Evolutionary conservation across 2,888 invertebrate genomes (phyloP), one percentile per base, ranked within the genome.

Genomic region (Euplagia quadripunctaria): DNA sequence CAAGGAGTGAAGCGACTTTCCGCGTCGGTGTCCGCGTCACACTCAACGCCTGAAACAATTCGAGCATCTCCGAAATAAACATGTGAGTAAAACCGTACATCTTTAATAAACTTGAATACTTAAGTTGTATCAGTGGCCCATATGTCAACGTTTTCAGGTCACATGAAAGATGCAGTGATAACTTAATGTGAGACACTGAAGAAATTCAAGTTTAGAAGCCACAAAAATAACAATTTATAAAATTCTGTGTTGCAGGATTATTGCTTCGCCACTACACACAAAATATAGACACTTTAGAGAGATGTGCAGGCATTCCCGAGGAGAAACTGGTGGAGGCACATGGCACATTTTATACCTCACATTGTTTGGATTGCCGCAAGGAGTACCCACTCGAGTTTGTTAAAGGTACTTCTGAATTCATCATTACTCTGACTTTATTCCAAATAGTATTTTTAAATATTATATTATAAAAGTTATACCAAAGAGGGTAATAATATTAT

Each of bases 261-360:
- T 90, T 98, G 0, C 91, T 97, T 12, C 96, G 98, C 20, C 98
- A 98, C 90, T 98, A 98, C 86, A 98, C 98, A 0, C 98, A 99
- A 96, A 99, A 99, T 91, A 99, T 99, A 82, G 99, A 99, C 91
- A 98, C 98, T 0, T 91, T 99, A 78, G 99, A 99, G 92, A 96
- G 98, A 80, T 96, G 98, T 5, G 98, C 99, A 12, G 98, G 98
- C 4, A 94, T 99, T 72, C 97, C 98, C 0, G 97, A 96, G 4
- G 98, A 98, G 0, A 98, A 98, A 89, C 93, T 99, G 46, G 98
- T 99, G 0, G 99, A 99, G 91, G 99, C 99, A 4, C 99, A 99
- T 89, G 99, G 99, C 0, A 98, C 99, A 0, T 99, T 99, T 90
- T 97, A 97, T 88, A 98, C 98, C 0, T 98, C 98, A 68, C 98